These are phyloP conservation scores for Drosophila setosimentum DNA, from an alignment of 2,888 invertebrate genomes.

Conservation along the genomic window DNA sequence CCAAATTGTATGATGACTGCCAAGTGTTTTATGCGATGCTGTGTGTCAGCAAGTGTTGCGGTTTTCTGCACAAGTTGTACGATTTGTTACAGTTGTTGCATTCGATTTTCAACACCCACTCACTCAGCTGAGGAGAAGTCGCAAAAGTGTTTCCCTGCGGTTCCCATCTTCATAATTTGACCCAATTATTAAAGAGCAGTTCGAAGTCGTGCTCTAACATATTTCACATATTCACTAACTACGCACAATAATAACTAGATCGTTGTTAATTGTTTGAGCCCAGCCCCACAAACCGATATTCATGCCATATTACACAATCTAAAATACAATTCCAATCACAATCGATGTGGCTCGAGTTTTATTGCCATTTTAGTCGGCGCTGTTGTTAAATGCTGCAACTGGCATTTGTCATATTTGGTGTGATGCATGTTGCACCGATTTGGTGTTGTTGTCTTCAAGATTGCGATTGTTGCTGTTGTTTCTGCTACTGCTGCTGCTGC, in stretches of 20 bases:
- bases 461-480: conserved; percentile 29
- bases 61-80: conserved; percentile 24
- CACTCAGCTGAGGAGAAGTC: conserved; percentile 46
- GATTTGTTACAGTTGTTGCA: conserved; percentile 5
- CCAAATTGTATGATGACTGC: conserved; percentile 9
- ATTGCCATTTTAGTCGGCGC: conserved; percentile 63
- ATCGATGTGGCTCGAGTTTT: conserved; percentile 43
- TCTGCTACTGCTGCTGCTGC: conserved; percentile 9
- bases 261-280: conserved; percentile 46
- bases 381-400: conserved; percentile 67
- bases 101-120: conserved; percentile 17
- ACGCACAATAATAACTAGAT: conserved; percentile 42
- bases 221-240: conserved; percentile 31
- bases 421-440: conserved; percentile 67
- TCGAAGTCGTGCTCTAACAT: conserved; percentile 3
- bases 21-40: conserved; percentile 11
- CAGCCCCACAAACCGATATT: conserved; percentile 49
- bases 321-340: conserved; percentile 36
- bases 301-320: conserved; percentile 64
- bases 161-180: conserved; percentile 18
- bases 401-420: conserved; percentile 81
- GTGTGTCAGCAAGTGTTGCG: conserved; percentile 43
- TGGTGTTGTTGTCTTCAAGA: conserved; percentile 47
- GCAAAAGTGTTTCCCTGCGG: conserved; percentile 54
- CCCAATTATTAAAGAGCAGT: conserved; percentile 47